Evolutionary conservation across 1,140 invertebrate species (phyloP).

Genomic region (Panagrolaimus sp.): DNA sequence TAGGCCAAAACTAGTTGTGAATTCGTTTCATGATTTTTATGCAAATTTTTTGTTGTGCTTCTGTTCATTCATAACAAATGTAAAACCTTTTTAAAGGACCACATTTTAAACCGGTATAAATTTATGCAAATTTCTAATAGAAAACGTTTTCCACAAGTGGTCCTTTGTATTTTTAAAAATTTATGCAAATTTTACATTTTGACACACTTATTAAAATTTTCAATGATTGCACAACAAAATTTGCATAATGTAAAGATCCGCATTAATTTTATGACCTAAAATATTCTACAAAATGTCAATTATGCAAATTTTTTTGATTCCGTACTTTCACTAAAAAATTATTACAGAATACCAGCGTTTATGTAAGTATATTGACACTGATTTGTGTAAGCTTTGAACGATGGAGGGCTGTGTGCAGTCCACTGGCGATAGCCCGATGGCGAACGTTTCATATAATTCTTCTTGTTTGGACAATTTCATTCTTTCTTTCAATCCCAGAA

Average conservation of each 20-base stretch:
- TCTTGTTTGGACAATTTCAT: slow-evolving; percentile 49
- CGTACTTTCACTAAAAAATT: not conserved
- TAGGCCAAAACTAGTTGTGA: too few relatives aligned
- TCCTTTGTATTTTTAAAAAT: not conserved
- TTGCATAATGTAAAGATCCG: too few relatives aligned
- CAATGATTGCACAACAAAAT: too few relatives aligned
- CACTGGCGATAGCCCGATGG: slow-evolving; percentile 48
- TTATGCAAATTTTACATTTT: not conserved
- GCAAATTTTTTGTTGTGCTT: too few relatives aligned
- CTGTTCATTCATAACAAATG: too few relatives aligned
- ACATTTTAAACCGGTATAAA: too few relatives aligned
- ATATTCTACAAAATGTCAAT: not conserved
- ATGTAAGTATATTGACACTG: slow-evolving; percentile 53
- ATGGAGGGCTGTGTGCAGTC: slow-evolving; percentile 51
- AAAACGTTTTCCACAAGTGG: too few relatives aligned
- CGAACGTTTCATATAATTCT: slow-evolving; percentile 40
- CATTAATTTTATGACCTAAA: too few relatives aligned
- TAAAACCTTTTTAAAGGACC: too few relatives aligned
- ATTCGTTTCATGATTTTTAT: too few relatives aligned
- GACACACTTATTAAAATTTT: too few relatives aligned
- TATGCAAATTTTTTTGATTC: not conserved
- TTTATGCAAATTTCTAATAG: too few relatives aligned
- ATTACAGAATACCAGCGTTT: slow-evolving; percentile 55
- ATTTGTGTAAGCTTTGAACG: slow-evolving; percentile 50
- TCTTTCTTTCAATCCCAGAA: slow-evolving; percentile 49